Conservation (phyloP, 2,113 vertebrate species). For the Saguinus midas region DNA sequence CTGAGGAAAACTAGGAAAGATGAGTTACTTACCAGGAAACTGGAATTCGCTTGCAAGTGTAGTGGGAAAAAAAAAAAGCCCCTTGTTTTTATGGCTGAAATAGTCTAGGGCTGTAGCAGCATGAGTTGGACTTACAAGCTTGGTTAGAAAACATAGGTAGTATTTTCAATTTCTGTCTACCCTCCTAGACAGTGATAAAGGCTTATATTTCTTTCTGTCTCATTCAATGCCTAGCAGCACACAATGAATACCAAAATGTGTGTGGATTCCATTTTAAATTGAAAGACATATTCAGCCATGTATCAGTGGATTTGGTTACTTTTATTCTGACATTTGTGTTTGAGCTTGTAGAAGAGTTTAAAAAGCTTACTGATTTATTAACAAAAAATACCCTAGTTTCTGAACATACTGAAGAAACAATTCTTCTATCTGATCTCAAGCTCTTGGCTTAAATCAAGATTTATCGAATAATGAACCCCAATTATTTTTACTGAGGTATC, state of each 20-base stretch:
- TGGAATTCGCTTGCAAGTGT: neutral
- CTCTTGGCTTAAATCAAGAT: neutral
- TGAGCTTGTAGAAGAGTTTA: neutral
- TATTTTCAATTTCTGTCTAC: neutral
- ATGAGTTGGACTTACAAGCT: neutral
- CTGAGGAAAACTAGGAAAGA: neutral
- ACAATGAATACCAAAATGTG: neutral
- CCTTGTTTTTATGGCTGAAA: neutral
- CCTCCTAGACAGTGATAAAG: neutral
- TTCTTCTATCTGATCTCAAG: neutral
- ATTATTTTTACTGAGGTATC: neutral
- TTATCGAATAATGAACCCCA: neutral
- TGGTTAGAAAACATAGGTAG: neutral
- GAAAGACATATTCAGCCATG: neutral
- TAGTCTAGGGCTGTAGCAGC: neutral
- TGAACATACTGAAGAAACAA: neutral
- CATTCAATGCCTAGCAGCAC: neutral
- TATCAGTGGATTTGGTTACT: neutral
- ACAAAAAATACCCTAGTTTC: neutral
- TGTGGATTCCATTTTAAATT: neutral
- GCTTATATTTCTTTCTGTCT: neutral
- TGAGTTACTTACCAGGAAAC: neutral
- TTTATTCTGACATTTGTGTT: neutral
- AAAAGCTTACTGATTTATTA: neutral
- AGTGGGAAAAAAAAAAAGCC: neutral